These are phyloP conservation scores for Lagothrix lagotricha DNA, from an alignment of 2,797 vertebrate genomes.

Conservation along the genomic window DNA sequence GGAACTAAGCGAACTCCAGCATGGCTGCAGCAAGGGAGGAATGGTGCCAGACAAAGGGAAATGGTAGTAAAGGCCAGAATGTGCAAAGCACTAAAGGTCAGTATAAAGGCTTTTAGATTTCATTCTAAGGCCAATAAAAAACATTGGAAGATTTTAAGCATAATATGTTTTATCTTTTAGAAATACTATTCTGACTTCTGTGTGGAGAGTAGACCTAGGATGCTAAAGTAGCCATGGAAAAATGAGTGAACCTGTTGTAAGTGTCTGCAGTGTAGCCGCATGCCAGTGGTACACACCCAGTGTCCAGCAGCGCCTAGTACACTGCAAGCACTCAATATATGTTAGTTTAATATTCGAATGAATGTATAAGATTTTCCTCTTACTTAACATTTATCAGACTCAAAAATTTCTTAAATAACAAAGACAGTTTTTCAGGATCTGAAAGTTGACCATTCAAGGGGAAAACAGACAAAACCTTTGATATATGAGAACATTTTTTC, in stretches of 20 bases:
- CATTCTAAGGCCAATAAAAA: not conserved
- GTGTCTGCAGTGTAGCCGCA: not conserved
- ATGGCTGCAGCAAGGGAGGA: not conserved
- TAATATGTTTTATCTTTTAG: not conserved
- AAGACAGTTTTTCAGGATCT: not conserved
- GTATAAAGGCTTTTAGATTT: not conserved
- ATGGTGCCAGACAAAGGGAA: not conserved
- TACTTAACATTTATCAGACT: not conserved
- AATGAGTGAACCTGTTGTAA: not conserved
- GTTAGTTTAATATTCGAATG: not conserved
- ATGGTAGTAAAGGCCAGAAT: not conserved
- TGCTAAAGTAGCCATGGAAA: not conserved
- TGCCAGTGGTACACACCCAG: not conserved
- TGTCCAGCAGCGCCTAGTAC: not conserved
- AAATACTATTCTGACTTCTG: not conserved
- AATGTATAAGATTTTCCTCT: not conserved
- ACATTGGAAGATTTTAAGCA: not conserved
- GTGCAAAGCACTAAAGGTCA: not conserved
- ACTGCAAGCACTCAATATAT: not conserved
- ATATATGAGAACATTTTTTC: not conserved
- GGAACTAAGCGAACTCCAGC: not conserved
- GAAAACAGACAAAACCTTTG: constrained; percentile 22
- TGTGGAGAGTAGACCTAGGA: not conserved
- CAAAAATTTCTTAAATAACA: not conserved
- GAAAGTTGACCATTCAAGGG: not conserved